Percentiles rank a stretch among this genome's conserved stretches.
phyloP scores from a whole-genome alignment of 2,113 vertebrate genomes.

The Procavia capensis region DNA sequence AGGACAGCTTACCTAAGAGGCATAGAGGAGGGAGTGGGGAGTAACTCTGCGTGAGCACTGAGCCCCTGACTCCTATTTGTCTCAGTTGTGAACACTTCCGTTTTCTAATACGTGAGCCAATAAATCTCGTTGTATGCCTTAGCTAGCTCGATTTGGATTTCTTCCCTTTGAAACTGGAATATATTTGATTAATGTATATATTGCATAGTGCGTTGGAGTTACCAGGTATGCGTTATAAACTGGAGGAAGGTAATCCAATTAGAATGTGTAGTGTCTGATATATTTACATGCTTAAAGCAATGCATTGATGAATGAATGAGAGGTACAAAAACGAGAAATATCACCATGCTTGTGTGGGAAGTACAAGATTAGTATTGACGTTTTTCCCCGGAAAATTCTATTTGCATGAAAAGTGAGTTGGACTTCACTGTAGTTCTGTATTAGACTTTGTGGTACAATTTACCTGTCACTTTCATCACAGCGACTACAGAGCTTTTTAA shows the following conservation, averaged over 20 bases:
- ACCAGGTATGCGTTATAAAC: background rate
- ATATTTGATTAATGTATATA: background rate
- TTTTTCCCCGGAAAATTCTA: background rate
- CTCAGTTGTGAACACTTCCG: background rate
- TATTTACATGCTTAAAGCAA: background rate
- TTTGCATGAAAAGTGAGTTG: conserved; percentile 38
- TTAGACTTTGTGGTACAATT: background rate
- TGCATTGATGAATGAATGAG: background rate
- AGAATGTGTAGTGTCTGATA: background rate
- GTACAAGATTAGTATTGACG: background rate
- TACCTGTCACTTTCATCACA: background rate
- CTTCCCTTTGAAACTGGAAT: conserved; percentile 1
- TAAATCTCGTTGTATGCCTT: background rate
- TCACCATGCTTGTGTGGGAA: background rate
- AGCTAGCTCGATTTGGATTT: background rate
- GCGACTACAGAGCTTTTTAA: background rate
- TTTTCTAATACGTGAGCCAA: background rate
- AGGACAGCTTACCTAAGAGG: background rate
- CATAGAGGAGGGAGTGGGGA: background rate
- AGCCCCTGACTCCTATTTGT: background rate
- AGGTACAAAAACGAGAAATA: background rate
- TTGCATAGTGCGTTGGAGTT: background rate
- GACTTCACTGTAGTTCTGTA: background rate
- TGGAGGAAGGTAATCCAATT: background rate
- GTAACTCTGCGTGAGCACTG: background rate